phyloP scores from a whole-genome alignment of 1,140 invertebrate genomes.

The Bombus difficillimus region DNA sequence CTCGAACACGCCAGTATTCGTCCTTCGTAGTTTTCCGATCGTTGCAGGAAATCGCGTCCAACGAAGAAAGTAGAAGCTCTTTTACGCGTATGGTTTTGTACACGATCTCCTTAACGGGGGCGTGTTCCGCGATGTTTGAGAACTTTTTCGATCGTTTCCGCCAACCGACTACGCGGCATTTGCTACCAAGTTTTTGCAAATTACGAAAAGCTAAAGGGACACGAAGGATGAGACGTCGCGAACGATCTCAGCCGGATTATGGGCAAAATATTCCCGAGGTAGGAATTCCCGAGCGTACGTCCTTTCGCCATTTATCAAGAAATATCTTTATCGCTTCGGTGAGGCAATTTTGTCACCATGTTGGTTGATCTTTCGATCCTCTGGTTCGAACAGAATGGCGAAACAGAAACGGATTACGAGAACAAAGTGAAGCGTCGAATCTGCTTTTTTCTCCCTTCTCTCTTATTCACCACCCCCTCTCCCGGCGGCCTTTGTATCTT shows the following conservation, averaged over 20 bases:
- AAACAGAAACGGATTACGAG: conserved; percentile 59
- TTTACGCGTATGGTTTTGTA: not conserved
- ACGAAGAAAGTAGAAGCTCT: not conserved
- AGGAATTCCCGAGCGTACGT: conserved; percentile 19
- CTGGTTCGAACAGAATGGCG: conserved; percentile 44
- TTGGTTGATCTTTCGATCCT: conserved; percentile 22
- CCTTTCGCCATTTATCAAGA: conserved; percentile 68
- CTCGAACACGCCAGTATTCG: not conserved
- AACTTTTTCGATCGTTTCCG: not conserved
- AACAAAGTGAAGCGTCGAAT: conserved; percentile 43
- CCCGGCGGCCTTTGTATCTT: conserved; percentile 35
- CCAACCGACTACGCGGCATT: not conserved
- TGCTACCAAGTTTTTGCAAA: conserved; percentile 34
- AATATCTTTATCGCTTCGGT: conserved; percentile 6
- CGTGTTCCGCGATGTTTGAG: not conserved
- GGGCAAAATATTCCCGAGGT: conserved; percentile 42
- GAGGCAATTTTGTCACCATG: conserved; percentile 53
- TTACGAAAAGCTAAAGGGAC: not conserved
- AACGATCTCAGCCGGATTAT: conserved; percentile 39
- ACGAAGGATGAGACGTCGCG: not conserved
- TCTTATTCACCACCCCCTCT: not conserved
- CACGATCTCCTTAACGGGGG: not conserved
- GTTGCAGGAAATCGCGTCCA: not conserved
- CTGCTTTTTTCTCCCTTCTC: conserved; percentile 5
- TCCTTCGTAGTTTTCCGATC: not conserved